Percentiles rank a stretch among this genome's conserved stretches.
phyloP scores from a whole-genome alignment of 2,797 vertebrate species.

The Mionectes olivaceus region DNA sequence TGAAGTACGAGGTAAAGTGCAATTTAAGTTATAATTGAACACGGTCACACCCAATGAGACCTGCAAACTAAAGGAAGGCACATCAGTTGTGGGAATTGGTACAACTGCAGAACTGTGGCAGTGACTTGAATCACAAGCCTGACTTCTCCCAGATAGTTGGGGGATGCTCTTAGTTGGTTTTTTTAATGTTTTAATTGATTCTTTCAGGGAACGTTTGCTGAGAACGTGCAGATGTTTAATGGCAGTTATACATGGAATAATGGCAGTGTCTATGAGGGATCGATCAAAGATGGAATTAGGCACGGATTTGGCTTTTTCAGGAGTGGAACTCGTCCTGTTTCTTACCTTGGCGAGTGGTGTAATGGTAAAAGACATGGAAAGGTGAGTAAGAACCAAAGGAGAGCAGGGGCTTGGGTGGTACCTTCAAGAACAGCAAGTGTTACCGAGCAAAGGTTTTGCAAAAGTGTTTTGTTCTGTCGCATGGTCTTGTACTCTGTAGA shows the following conservation, averaged over 20 bases:
- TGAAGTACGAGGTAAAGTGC: constrained; percentile 87
- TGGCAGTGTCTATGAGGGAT: constrained; percentile 88
- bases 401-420: neutral
- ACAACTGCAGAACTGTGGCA: neutral
- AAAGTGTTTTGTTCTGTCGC: neutral
- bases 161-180: neutral
- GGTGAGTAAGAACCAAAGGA: constrained; percentile 71
- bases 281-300: constrained; percentile 80
- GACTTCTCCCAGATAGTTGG: neutral
- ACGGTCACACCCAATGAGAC: neutral
- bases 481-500: accelerated
- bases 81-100: neutral
- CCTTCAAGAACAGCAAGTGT: neutral
- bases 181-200: neutral
- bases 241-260: constrained; percentile 87
- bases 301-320: constrained; percentile 86
- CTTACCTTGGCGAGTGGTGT: constrained; percentile 88
- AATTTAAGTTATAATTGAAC: neutral
- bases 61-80: neutral
- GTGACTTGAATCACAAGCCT: neutral
- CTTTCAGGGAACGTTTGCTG: constrained; percentile 86
- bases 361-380: constrained; percentile 87
- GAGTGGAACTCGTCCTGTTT: constrained; percentile 68
- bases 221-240: constrained; percentile 80
- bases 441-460: neutral